Evolutionary conservation across 2,888 invertebrate genomes (phyloP).

Genomic region (Monoplex corrugatus): DNA sequence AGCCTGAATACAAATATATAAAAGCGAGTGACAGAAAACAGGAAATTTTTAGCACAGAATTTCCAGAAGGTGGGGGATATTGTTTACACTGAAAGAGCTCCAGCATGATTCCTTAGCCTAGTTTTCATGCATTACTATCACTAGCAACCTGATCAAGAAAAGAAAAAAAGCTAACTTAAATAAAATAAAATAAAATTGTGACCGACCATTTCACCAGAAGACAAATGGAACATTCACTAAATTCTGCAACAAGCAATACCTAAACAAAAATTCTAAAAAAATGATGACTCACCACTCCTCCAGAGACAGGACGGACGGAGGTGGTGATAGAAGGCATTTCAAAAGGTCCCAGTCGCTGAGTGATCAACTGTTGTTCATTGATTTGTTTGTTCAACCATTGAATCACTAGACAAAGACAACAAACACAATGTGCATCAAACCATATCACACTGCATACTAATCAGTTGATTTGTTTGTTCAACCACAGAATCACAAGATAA

Average conservation of each 20-base stretch:
- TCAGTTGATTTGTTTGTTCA: slow-evolving; percentile 82
- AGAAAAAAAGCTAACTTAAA: too few relatives aligned
- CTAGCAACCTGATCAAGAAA: too few relatives aligned
- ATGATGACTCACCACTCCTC: slow-evolving; percentile 64
- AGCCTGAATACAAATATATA: too few relatives aligned
- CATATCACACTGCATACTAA: too few relatives aligned
- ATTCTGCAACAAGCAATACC: too few relatives aligned
- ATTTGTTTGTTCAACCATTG: slow-evolving; percentile 82
- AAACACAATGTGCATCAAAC: slow-evolving; percentile 23
- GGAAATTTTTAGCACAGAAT: too few relatives aligned
- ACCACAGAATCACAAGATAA: slow-evolving; percentile 81
- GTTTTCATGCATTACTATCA: too few relatives aligned
- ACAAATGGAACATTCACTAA: background rate
- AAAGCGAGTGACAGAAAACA: too few relatives aligned
- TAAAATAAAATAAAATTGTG: too few relatives aligned
- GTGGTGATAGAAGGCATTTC: slow-evolving; percentile 68
- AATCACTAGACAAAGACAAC: slow-evolving; percentile 76
- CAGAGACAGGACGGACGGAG: slow-evolving; percentile 66
- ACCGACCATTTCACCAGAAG: background rate
- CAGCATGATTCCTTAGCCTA: too few relatives aligned
- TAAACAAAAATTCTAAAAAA: background rate
- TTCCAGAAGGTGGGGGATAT: too few relatives aligned
- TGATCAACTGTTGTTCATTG: slow-evolving; percentile 78
- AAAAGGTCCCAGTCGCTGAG: slow-evolving; percentile 70
- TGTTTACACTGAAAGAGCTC: too few relatives aligned